Percentiles rank a stretch among this genome's conserved stretches.
Evolutionary conservation across 2,888 invertebrate genomes (phyloP).

Genomic region (Chorisops tibialis): DNA sequence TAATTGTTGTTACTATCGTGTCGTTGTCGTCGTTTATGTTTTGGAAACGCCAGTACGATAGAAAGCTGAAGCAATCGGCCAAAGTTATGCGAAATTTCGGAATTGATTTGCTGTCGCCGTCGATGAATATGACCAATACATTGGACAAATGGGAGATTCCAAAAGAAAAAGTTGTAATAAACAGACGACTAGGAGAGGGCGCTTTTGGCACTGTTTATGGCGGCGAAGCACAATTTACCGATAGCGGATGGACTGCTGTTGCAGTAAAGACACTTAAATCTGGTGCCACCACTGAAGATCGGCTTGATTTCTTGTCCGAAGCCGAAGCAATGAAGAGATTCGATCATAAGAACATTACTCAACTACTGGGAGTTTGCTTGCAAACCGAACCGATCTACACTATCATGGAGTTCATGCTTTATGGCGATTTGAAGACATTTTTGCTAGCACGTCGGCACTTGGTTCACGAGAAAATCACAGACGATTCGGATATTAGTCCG

Average conservation of each 20-base stretch:
- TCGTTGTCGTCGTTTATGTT: conserved; percentile 61
- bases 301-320: conserved; percentile 86
- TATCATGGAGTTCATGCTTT: conserved; percentile 92
- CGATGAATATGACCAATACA: conserved; percentile 53
- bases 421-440: conserved; percentile 88
- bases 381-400: conserved; percentile 84
- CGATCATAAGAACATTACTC: conserved; percentile 84
- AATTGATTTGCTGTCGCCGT: conserved; percentile 57
- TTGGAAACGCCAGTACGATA: conserved; percentile 66
- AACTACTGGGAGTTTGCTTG: conserved; percentile 80
- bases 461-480: conserved; percentile 62
- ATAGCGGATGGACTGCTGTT: conserved; percentile 75
- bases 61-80: conserved; percentile 62
- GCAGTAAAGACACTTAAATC: conserved; percentile 87
- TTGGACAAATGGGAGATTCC: conserved; percentile 87
- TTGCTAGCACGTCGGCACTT: conserved; percentile 80
- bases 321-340: conserved; percentile 93
- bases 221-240: conserved; percentile 72
- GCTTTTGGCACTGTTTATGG: conserved; percentile 87
- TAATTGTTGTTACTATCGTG: conserved; percentile 56
- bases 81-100: conserved; percentile 71
- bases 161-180: conserved; percentile 79
- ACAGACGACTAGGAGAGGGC: conserved; percentile 81
- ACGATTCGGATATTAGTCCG: conserved; percentile 71
- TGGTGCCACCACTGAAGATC: conserved; percentile 79